Evolutionary conservation across 2,888 invertebrate species (phyloP).

Genomic region (Phytoseiulus persimilis): DNA sequence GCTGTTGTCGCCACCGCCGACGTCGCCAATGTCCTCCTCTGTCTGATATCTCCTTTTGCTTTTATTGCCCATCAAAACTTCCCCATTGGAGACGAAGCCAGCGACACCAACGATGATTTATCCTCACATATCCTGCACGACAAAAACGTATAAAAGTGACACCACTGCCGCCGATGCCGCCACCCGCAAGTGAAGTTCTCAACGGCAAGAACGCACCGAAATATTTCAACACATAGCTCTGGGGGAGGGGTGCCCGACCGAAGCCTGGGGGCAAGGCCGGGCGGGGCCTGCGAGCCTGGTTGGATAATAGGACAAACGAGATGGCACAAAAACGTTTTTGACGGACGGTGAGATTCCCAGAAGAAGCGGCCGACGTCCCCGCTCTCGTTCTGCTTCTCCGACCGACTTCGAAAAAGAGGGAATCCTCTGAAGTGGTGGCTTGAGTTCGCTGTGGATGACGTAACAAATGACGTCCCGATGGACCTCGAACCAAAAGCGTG

Average conservation of each 20-base stretch:
- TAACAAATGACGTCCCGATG: constrained; percentile 5
- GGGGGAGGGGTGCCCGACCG: neutral
- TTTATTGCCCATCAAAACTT: constrained; percentile 5
- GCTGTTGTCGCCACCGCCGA: neutral
- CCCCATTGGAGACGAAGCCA: neutral
- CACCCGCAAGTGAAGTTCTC: neutral
- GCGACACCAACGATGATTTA: neutral
- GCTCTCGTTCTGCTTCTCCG: neutral
- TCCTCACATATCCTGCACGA: constrained; percentile 5
- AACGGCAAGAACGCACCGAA: neutral
- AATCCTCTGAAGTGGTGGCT: neutral
- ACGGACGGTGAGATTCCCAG: neutral
- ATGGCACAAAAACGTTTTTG: constrained; percentile 5
- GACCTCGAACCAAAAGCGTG: neutral
- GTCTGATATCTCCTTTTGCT: constrained; percentile 5
- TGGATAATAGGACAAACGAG: neutral
- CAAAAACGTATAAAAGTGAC: neutral
- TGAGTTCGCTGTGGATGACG: neutral
- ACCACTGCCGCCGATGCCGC: neutral
- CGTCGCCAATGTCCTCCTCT: neutral
- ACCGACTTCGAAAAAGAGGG: neutral
- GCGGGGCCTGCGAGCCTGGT: neutral
- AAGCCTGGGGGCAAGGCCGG: neutral
- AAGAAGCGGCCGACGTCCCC: neutral
- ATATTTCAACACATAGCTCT: neutral